Percentiles rank a stretch among this genome's conserved stretches.
Conservation (phyloP, 2,113 vertebrate genomes). For the Phalacrocorax brasilianus region DNA sequence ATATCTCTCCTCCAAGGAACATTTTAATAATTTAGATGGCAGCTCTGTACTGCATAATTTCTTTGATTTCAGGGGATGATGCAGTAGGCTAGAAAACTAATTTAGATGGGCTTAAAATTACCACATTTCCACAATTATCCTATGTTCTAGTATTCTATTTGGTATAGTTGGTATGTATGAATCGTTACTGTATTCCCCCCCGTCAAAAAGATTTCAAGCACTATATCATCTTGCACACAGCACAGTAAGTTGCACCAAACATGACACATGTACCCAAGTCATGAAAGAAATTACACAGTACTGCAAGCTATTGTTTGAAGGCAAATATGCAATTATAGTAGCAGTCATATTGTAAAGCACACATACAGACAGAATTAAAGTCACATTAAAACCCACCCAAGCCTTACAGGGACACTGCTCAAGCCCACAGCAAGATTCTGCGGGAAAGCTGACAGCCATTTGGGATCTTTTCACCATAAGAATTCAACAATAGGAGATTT, state of each 20-base stretch:
- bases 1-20: conserved; percentile 22
- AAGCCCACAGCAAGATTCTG: neutral
- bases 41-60: conserved; percentile 5
- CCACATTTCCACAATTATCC: neutral
- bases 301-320: neutral
- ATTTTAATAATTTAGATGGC: conserved; percentile 46
- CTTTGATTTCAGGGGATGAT: conserved; percentile 33
- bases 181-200: neutral
- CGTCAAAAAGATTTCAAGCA: neutral
- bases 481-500: neutral
- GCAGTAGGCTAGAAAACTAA: neutral
- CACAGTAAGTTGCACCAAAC: neutral
- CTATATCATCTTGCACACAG: neutral
- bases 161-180: neutral
- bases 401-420: neutral
- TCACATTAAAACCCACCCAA: neutral
- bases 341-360: neutral
- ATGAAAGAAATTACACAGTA: neutral
- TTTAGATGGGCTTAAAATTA: neutral
- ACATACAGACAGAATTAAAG: neutral
- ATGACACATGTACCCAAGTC: neutral
- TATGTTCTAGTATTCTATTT: neutral
- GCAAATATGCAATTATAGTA: neutral
- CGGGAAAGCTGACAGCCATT: neutral
- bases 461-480: neutral